Evolutionary conservation across 2,888 invertebrate genomes (phyloP).

Genomic region (Sphaerophoria taeniata): DNA sequence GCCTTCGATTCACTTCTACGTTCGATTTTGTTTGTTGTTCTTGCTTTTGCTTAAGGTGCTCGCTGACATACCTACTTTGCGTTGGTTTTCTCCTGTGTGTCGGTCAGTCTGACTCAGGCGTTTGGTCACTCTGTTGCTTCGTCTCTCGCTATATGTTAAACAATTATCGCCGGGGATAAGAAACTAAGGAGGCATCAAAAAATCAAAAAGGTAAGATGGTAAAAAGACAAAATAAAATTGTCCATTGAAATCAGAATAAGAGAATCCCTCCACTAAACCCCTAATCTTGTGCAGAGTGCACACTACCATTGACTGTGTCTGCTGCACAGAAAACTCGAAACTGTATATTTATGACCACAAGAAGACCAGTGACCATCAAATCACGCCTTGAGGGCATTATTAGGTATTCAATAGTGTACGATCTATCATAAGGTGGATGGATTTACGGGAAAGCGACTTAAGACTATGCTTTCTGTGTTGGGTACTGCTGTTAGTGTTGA

Average conservation of each 20-base stretch:
- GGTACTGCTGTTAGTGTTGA: not conserved
- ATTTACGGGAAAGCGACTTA: not conserved
- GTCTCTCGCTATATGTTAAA: constrained; percentile 62
- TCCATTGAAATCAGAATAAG: constrained; percentile 32
- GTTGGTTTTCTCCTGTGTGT: constrained; percentile 50
- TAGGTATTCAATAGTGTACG: constrained; percentile 70
- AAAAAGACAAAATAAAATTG: not conserved
- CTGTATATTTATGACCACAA: constrained; percentile 73
- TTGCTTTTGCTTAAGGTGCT: constrained; percentile 3
- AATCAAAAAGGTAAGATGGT: no score
- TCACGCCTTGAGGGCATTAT: constrained; percentile 73
- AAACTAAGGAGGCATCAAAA: constrained; percentile 41
- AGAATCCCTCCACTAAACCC: not conserved
- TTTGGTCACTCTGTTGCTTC: not conserved
- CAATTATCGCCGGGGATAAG: constrained; percentile 67
- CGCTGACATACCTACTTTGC: constrained; percentile 10
- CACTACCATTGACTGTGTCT: constrained; percentile 6
- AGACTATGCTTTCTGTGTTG: constrained; percentile 15
- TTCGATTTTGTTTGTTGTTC: constrained; percentile 50
- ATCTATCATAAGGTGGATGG: constrained; percentile 61
- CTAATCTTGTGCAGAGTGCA: not conserved
- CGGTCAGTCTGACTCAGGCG: not conserved
- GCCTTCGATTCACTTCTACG: constrained; percentile 66
- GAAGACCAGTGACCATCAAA: constrained; percentile 73
- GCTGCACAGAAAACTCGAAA: constrained; percentile 54